Evolutionary conservation across 2,113 vertebrate species (phyloP), one percentile per base, ranked within the genome.

Genomic region (Scomber japonicus): DNA sequence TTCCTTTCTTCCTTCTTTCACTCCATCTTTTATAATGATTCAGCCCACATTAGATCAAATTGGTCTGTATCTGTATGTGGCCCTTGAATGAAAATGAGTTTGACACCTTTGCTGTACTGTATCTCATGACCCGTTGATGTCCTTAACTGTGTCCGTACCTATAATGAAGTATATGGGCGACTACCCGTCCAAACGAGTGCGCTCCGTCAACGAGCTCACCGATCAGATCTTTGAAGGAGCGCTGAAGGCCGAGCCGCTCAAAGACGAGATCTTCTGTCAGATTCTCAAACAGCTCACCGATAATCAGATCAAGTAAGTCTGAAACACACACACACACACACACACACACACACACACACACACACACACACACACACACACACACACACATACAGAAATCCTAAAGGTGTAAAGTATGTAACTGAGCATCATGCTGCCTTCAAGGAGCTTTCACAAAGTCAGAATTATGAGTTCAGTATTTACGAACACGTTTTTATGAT

Each of bases 171-270:
- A 99, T 19, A 99, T 97, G 97, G 97, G 97, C 0, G 98, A 99
- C 92, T 99, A 99, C 82, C 98, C 98, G 0, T 99, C 97, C 74
- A 99, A 98, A 82, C 95, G 98, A 19, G 95, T 82, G 0, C 97
- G 97, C 40, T 97, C 96, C 0, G 96, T 98, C 81, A 98, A 97
- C 3, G 98, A 99, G 86, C 96, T 99, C 87, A 99, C 98, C 0
- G 98, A 99, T 88, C 97, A 98, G 93, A 99, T 99, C 91, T 99
- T 99, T n/a, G 98, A 99, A 87, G 96, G 96, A 7, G 95, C 98
- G 31, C 93, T 99, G 95, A 99, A 98, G 95, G 97, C 97, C 0
- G 98, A 99, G 87, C 95, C 97, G 0, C 95, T 99, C 67, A 99
- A 99, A 87, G 98, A 99, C 0, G 98, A 99, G 93, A 96, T 97